Evolutionary conservation across 2,888 invertebrate species (phyloP).

Genomic region (Ernsta delagoae): DNA sequence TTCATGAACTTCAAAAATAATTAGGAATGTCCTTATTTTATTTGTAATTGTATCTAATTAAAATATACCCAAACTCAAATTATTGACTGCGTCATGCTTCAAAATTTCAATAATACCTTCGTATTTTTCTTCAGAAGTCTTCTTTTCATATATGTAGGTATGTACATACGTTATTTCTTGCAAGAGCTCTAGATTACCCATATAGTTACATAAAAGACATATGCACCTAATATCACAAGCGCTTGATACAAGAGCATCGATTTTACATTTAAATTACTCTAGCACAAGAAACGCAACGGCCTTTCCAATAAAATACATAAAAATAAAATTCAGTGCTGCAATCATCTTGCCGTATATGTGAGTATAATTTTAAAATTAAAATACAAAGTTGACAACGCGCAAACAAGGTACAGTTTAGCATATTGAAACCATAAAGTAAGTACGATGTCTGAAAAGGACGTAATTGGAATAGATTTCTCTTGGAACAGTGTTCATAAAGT

Average conservation of each 20-base stretch:
- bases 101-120: no score
- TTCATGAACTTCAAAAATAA: no score
- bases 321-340: slow-evolving; percentile 33
- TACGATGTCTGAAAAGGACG: background rate
- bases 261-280: slow-evolving; percentile 32
- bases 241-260: slow-evolving; percentile 11
- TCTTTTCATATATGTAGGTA: no score
- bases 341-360: slow-evolving; percentile 28
- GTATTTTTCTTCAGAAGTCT: no score
- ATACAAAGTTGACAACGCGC: slow-evolving; percentile 35
- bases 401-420: slow-evolving; percentile 29
- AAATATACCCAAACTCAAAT: no score
- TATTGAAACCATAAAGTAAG: slow-evolving; percentile 27
- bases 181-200: background rate
- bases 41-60: no score
- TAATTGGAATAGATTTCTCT: slow-evolving; percentile 19
- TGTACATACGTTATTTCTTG: no score
- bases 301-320: slow-evolving; percentile 22
- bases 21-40: no score
- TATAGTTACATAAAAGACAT: background rate
- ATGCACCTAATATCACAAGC: slow-evolving; percentile 4
- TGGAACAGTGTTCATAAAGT: background rate
- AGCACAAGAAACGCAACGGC: slow-evolving; percentile 22
- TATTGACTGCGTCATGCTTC: no score
- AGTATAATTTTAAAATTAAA: slow-evolving; percentile 36